These are phyloP conservation scores for Chaunax sp. DNA, from an alignment of 2,797 vertebrate genomes.

Conservation along the genomic window DNA sequence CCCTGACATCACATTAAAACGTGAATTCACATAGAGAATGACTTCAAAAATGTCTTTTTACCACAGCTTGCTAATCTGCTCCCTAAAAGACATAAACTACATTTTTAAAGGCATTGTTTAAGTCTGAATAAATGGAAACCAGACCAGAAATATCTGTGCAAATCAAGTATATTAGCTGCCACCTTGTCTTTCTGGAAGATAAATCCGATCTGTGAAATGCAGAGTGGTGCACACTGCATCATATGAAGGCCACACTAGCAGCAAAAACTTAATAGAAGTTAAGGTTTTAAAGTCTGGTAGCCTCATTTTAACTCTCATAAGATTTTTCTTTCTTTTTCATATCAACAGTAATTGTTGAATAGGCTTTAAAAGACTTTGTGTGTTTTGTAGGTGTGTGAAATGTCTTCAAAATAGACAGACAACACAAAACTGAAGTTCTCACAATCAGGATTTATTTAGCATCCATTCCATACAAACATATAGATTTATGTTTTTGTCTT, in stretches of 20 bases:
- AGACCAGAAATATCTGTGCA: too few relatives aligned
- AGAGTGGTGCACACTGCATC: background rate
- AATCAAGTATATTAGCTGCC: too few relatives aligned
- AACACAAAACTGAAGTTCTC: slow-evolving; percentile 14
- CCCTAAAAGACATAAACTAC: too few relatives aligned
- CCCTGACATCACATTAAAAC: too few relatives aligned
- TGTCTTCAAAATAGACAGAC: slow-evolving; percentile 1
- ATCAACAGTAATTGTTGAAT: background rate
- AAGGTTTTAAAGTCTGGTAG: background rate
- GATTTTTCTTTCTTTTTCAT: background rate
- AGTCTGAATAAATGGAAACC: too few relatives aligned
- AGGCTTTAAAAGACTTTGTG: background rate
- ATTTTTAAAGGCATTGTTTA: too few relatives aligned
- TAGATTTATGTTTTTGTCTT: background rate
- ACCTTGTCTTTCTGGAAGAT: background rate
- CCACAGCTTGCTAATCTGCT: too few relatives aligned
- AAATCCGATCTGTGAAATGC: background rate
- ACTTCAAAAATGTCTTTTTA: too few relatives aligned
- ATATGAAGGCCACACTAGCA: too few relatives aligned
- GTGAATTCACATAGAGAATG: too few relatives aligned
- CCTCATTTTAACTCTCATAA: background rate
- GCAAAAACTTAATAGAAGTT: background rate
- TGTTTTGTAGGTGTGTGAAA: background rate
- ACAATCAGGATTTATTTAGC: slow-evolving; percentile 44
- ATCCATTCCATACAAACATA: background rate